Evolutionary conservation across 2,113 vertebrate species (phyloP).

Genomic region (Ovis canadensis): DNA sequence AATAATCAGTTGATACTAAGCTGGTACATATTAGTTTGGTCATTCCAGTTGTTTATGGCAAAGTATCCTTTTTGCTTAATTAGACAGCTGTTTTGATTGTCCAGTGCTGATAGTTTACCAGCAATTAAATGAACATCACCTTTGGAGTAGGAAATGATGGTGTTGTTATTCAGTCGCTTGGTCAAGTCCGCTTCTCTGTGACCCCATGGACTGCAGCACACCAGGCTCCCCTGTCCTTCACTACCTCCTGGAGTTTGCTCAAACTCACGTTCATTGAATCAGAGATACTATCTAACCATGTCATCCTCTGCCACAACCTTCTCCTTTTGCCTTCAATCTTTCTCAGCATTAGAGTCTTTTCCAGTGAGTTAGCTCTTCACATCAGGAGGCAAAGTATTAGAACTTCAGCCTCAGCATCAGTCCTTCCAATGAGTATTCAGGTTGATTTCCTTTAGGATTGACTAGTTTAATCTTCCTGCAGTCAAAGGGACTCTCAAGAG

Average conservation of each 20-base stretch:
- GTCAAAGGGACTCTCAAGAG: background rate
- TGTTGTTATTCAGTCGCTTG: background rate
- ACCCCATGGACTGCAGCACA: background rate
- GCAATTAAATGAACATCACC: background rate
- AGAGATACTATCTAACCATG: background rate
- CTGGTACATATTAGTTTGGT: background rate
- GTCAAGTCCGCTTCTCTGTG: rapidly evolving
- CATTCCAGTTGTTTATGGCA: background rate
- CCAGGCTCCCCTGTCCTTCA: background rate
- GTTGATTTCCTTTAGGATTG: background rate
- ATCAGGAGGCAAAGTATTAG: background rate
- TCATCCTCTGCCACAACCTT: background rate
- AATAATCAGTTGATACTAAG: background rate
- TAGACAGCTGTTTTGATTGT: background rate
- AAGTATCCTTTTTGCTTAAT: background rate
- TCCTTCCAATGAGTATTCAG: background rate
- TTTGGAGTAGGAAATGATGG: background rate
- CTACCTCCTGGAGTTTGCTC: background rate
- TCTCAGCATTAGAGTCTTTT: background rate
- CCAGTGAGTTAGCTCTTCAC: background rate
- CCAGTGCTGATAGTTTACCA: background rate
- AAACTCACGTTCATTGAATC: background rate
- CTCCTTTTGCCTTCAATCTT: background rate
- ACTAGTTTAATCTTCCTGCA: background rate
- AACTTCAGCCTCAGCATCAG: background rate